A percentile compares a stretch with the other conserved stretches of the same genome.
These are phyloP conservation scores for Ferrisia virgata DNA, from an alignment of 2,888 invertebrate species.

Conservation along the genomic window DNA sequence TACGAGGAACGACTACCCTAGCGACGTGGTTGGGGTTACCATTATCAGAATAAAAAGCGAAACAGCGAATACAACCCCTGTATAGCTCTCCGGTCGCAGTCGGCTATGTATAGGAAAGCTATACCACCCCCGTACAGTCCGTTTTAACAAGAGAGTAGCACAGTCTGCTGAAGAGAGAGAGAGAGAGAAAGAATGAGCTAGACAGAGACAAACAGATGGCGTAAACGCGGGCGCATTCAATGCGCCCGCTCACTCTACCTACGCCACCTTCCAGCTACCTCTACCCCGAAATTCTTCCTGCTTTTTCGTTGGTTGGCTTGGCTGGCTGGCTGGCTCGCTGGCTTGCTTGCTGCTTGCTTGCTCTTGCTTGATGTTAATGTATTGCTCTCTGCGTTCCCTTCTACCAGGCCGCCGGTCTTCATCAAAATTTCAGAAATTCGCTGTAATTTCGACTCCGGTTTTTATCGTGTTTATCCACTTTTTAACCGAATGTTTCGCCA, in stretches of 20 bases:
- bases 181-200: no score
- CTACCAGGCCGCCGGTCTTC: not conserved
- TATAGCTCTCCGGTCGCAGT: not conserved
- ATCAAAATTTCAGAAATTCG: conserved; percentile 19
- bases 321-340: not conserved
- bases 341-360: not conserved
- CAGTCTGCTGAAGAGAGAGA: not conserved
- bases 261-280: not conserved
- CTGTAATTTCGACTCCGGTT: conserved; percentile 10
- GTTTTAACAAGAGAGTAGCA: conserved; percentile 22
- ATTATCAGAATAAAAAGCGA: conserved; percentile 44
- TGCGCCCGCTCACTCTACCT: no score
- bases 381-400: conserved; percentile 12
- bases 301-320: not conserved
- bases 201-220: no score
- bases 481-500: not conserved
- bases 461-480: not conserved
- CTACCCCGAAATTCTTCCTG: not conserved
- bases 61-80: conserved; percentile 43
- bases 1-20: conserved; percentile 1
- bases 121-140: conserved; percentile 19
- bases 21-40: conserved; percentile 38
- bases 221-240: no score
- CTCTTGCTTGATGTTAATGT: conserved; percentile 38
- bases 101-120: not conserved